These are phyloP conservation scores for Orchesella cincta DNA, from an alignment of 1,140 invertebrate species.

Conservation along the genomic window DNA sequence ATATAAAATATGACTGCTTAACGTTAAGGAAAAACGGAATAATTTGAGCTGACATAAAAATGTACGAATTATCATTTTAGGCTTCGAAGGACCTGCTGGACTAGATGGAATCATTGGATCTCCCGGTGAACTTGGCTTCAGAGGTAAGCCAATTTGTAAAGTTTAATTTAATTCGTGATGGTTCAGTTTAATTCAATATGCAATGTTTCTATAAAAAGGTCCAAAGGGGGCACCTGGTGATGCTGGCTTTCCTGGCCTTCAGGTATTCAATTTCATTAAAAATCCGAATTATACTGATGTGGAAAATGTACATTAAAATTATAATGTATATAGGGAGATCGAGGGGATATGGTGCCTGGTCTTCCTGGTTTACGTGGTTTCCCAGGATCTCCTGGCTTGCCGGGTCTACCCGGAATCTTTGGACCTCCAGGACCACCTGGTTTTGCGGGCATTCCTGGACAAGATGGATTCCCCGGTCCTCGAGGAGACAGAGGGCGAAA, in stretches of 20 bases:
- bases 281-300: not conserved
- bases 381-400: slow-evolving; percentile 33
- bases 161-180: not conserved
- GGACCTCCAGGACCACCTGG: slow-evolving; percentile 56
- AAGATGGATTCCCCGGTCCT: slow-evolving; percentile 32
- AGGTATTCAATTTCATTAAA: not conserved
- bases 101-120: slow-evolving; percentile 39
- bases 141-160: slow-evolving; percentile 6
- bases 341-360: slow-evolving; percentile 52
- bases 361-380: slow-evolving; percentile 58
- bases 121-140: slow-evolving; percentile 29
- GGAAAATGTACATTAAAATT: slow-evolving; percentile 6
- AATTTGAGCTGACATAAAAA: too few relatives aligned
- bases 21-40: too few relatives aligned
- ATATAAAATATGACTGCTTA: not conserved
- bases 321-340: slow-evolving; percentile 12
- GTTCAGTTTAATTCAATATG: not conserved
- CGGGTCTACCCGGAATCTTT: slow-evolving; percentile 32
- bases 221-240: slow-evolving; percentile 39
- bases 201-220: not conserved
- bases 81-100: slow-evolving; percentile 42
- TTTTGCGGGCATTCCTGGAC: slow-evolving; percentile 58
- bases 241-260: slow-evolving; percentile 14
- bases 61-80: too few relatives aligned
- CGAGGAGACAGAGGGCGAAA: slow-evolving; percentile 28